Conservation (phyloP, 2,888 invertebrate species). For the Sceliomorpha sp. region DNA sequence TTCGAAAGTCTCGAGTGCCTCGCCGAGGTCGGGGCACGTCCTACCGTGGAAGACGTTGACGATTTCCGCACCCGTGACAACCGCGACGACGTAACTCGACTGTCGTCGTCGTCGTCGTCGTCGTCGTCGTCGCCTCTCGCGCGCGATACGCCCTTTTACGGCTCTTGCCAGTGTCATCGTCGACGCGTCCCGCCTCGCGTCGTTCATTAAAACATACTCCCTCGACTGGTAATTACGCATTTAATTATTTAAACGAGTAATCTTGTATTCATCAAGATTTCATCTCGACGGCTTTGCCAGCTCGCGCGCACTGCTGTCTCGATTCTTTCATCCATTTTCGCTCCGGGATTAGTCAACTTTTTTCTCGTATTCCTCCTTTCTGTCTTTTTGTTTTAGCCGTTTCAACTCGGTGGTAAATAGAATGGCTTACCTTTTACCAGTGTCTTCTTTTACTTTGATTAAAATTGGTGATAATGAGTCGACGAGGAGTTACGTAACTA, state of each 20-base stretch:
- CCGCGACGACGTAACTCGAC: background rate
- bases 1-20: conserved; percentile 12
- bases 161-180: conserved; percentile 11
- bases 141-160: conserved; percentile 3
- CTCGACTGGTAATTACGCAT: conserved; percentile 73
- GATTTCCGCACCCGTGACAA: background rate
- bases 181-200: conserved; percentile 19
- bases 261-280: conserved; percentile 71
- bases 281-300: conserved; percentile 34
- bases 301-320: conserved; percentile 8
- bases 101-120: conserved; percentile 10
- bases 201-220: conserved; percentile 74
- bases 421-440: conserved; percentile 13
- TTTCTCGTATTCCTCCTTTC: too few species aligned
- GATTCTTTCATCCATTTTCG: conserved; percentile 8
- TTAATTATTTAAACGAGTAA: conserved; percentile 77
- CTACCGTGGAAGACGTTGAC: too few species aligned
- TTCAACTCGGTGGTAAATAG: conserved; percentile 11
- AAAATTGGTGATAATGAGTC: conserved; percentile 31
- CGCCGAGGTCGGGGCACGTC: background rate
- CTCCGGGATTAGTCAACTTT: conserved; percentile 10
- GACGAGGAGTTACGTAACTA: background rate
- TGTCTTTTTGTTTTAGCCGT: conserved; percentile 5
- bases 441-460: conserved; percentile 11
- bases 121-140: too few species aligned